Evolutionary conservation across 2,888 invertebrate genomes (phyloP), one percentile per base, ranked within the genome.

Genomic region (Hermodice carunculata): DNA sequence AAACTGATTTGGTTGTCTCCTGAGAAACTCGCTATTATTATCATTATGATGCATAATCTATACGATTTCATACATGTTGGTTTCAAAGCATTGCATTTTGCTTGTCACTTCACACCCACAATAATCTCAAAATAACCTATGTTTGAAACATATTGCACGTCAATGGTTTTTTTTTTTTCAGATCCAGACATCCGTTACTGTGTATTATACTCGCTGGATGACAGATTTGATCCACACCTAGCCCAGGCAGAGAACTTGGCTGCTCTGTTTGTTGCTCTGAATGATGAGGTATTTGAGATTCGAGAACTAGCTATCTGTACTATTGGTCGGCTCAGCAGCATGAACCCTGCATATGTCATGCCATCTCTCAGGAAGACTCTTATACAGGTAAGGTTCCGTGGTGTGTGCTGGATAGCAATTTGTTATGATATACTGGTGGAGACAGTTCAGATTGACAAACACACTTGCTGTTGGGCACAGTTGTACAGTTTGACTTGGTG

Each of bases 291-390:
- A 73, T 94, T 97, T 83, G 96, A 96, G 87, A 97, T 98, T 70
- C 89, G 98, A 32, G 98, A 98, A 86, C 87, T 96, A 51, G 95
- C 97, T 0, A 92, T 98, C 71, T 94, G 95, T 73, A 96, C 95
- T 54, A 93, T 98, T 61, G 98, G 98, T 0, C 88, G 97, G 62
- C 87, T 99, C 64, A 96, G 96, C 78, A 91, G 91, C 28, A 93
- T 97, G 82, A 99, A 99, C 88, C 99, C 99, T 0, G 98, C 98
- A 0, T 98, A 98, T 85, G 95, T 99, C 1, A 95, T 98, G 93
- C 99, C 99, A 0, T 94, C 95, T 14, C 89, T 99, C 1, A 89
- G 99, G 59, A 96, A 96, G 85, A 93, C 94, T 0, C 88, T 99
- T 48, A 94, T 98, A 53, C 90, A 90, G 87, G 89, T 90, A 66